Base-by-base conservation (phyloP, 1,140 invertebrate species). In the Zaprionus vittiger region DNA sequence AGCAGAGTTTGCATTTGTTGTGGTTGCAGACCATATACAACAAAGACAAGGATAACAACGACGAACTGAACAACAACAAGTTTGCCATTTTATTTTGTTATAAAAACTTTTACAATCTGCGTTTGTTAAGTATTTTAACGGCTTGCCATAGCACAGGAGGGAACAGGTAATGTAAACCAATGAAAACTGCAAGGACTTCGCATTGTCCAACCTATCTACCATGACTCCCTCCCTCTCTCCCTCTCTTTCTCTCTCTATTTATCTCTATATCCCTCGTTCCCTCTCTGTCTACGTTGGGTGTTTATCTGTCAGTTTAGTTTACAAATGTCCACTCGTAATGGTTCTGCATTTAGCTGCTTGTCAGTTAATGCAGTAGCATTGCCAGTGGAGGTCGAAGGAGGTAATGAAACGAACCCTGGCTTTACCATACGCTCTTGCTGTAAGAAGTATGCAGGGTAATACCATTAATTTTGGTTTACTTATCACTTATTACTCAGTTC, bases 101-200 rank as follows among this genome's bases (percentile, higher is more conserved):
- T 85, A 66, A 77, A 89, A 90, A 91, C 76, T 89, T 90, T 90
- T 82, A 91, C 85, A 90, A 90, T 90, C 85, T 90, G 80, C 86
- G 86, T 90, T 90, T 90, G 86, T 85, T 90, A 90, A 90, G 85
- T 90, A 90, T 90, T 90, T 90, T 90, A 90, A 90, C 85, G 87
- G 79, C 73, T 82, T 79, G 17, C 24, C 38, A 34, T 68, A 49
- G 41, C 41, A 62, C 20, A 47, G 41, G 47, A 62, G 59, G 28
- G 63, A 22, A 41, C 63, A 64, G 68, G 63, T 80, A 80, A 81
- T 84, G 69, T 74, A 84, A 87, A 79, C 84, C 81, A 87, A 89
- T 89, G 84, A 84, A 84, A 89, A 89, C 69, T 76, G 85, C 84
- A 89, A 71, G 81, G 81, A 38, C 80, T 81, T 83, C 78, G 79